Conservation (phyloP, 2,888 invertebrate genomes). For the Ferdinandea cuprea region DNA sequence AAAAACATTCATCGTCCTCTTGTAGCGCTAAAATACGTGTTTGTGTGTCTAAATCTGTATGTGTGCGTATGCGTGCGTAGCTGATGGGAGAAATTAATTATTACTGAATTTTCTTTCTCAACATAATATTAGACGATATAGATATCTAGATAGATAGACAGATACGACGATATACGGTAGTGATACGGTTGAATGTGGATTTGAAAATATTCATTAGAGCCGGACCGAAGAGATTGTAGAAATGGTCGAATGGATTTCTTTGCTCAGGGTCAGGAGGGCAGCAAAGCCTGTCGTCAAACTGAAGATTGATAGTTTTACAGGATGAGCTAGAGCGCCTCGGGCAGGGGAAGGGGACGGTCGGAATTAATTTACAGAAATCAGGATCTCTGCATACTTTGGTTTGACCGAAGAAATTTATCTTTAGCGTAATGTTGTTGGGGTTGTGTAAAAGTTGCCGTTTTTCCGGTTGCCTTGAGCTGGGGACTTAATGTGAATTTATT, state of each 20-base stretch:
- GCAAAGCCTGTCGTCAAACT: conserved; percentile 60
- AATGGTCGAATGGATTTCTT: conserved; percentile 27
- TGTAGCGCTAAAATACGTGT: not conserved
- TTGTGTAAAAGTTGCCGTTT: conserved; percentile 58
- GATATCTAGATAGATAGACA: not conserved
- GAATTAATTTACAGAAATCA: conserved; percentile 74
- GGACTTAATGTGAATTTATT: conserved; percentile 71
- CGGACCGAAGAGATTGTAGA: conserved; percentile 32
- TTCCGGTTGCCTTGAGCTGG: conserved; percentile 64
- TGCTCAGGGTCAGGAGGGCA: conserved; percentile 18
- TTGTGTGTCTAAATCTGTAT: not conserved
- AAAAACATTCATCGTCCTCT: conserved; percentile 7
- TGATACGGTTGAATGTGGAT: conserved; percentile 4
- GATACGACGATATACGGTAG: conserved; percentile 20
- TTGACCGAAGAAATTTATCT: conserved; percentile 67
- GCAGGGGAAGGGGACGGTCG: conserved; percentile 15
- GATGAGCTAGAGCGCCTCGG: not conserved
- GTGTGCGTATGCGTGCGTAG: conserved; percentile 13
- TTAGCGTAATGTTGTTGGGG: conserved; percentile 21
- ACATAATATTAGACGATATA: not conserved
- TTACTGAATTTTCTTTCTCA: conserved; percentile 47
- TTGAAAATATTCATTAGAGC: conserved; percentile 61
- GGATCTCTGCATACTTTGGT: conserved; percentile 62
- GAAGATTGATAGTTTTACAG: conserved; percentile 76
- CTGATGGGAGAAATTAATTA: conserved; percentile 63